Conservation (phyloP, 2,888 invertebrate genomes). For the Napeogenes inachia region DNA sequence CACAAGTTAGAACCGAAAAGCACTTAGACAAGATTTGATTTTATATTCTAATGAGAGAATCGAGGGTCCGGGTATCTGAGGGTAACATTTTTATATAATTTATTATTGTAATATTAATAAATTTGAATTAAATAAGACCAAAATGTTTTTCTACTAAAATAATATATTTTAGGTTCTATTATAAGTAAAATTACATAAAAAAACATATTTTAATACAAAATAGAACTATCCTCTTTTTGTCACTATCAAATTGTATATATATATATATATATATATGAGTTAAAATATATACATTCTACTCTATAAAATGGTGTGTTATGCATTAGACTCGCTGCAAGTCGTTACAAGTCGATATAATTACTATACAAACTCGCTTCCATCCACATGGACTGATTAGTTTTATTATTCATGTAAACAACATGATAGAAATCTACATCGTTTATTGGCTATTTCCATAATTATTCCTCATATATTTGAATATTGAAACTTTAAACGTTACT, state of each 20-base stretch:
- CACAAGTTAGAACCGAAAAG: not conserved
- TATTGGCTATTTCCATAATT: not conserved
- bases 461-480: not conserved
- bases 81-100: not conserved
- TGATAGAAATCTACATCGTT: not conserved
- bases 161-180: no score
- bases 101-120: not conserved
- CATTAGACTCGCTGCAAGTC: no score
- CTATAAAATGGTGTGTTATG: no score
- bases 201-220: no score
- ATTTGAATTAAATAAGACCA: not conserved
- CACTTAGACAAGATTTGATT: not conserved
- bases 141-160: no score
- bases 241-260: no score
- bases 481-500: not conserved
- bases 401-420: constrained; percentile 4
- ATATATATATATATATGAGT: no score
- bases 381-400: not conserved
- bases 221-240: no score
- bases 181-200: no score
- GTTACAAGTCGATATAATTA: not conserved
- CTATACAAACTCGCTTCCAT: not conserved
- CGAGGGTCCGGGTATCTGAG: not conserved
- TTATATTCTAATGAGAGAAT: not conserved
- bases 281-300: no score